Evolutionary conservation across 2,888 invertebrate genomes (phyloP), one percentile per base, ranked within the genome.

Genomic region (Anoncus sp.): DNA sequence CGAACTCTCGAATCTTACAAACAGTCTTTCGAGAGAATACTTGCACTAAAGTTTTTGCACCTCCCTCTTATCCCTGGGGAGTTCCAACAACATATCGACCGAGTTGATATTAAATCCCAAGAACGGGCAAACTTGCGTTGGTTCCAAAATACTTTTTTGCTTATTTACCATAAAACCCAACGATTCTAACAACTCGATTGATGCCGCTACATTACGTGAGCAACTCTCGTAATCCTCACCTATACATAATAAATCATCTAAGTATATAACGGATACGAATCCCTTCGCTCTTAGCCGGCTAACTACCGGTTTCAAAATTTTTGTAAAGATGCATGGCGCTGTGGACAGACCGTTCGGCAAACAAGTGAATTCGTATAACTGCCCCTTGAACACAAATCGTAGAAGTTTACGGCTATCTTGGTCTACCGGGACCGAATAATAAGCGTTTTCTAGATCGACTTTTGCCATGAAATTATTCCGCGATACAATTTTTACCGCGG

Each of bases 321-420:
- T 86, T 7, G 86, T 85, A 69, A 86, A 86, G 12, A 85, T 55
- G 59, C 55, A 86, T 12, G 86, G 85, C 2, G 82, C 82, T 16
- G 81, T 81, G 20, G 82, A 80, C 12, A 86, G 31, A 6, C 85
- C 85, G 62, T 85, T 85, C 7, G 86, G 86, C 7, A 86, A 62
- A 18, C 78, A 81, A 9, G 62, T 79, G 74, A 85, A 87, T 59
- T 85, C 82, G 66, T 75, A 87, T 6, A 81, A 7, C 22, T 59
- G 79, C 0, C 57, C 76, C 6, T 76, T 12, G 74, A 84, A 86
- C 6, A 24, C 5, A 65, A 86, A 87, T 12, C 82, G 49, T 43
- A 86, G 75, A 66, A 71, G 82, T 59, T 86, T 87, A 66, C 76
- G 79, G 69, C 80, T 55, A 22, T 67, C 24, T 14, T 67, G 24